phyloP scores from a whole-genome alignment of 2,797 vertebrate species.

The Remorina albescens region DNA sequence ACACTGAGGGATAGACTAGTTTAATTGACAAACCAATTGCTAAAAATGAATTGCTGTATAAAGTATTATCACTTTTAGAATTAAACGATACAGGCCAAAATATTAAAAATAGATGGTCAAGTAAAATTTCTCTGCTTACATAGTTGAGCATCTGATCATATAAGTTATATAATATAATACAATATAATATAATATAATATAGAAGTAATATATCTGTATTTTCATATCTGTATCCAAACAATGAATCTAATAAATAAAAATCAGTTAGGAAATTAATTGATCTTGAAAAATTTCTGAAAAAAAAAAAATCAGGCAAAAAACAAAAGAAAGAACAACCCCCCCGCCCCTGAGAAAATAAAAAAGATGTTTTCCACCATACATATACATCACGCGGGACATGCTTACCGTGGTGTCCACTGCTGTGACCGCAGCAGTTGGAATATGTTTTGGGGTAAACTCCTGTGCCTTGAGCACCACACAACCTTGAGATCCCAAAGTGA shows the following conservation, averaged over 20 bases:
- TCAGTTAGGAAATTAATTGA: too few relatives aligned
- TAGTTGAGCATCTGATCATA: too few relatives aligned
- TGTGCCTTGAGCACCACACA: conserved; percentile 88
- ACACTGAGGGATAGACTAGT: not conserved
- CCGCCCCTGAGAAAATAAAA: not conserved
- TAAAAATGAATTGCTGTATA: not conserved
- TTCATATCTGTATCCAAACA: too few relatives aligned
- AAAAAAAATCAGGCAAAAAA: not conserved
- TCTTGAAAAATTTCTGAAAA: too few relatives aligned
- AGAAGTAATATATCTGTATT: too few relatives aligned
- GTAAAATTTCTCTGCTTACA: too few relatives aligned
- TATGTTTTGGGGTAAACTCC: conserved; percentile 83
- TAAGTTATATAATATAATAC: too few relatives aligned
- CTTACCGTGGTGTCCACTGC: conserved; percentile 96
- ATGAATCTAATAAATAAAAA: too few relatives aligned
- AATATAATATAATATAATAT: too few relatives aligned
- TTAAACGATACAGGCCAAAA: too few relatives aligned
- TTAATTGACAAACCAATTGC: not conserved
- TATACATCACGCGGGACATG: not conserved
- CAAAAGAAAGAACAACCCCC: too few relatives aligned
- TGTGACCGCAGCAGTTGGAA: conserved; percentile 85
- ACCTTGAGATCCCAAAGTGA: conserved; percentile 93
- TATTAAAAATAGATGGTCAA: too few relatives aligned
- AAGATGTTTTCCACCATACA: not conserved
- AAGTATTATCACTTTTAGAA: not conserved